Evolutionary conservation across 2,888 invertebrate genomes (phyloP).

Genomic region (Mechanitis mazaeus): DNA sequence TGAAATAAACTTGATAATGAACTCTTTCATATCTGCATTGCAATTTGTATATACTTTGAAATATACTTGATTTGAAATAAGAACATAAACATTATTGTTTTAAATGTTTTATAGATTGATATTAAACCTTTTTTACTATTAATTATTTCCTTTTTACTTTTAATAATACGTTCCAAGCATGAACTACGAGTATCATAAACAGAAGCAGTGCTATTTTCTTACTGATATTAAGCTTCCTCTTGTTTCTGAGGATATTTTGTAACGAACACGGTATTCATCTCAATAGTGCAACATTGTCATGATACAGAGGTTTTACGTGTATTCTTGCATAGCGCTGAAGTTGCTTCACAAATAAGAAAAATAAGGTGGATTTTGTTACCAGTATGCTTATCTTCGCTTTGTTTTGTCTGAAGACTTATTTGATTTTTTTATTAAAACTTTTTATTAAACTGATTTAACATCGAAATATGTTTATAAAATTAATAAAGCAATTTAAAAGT

Average conservation of each 20-base stretch:
- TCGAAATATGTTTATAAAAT: background rate
- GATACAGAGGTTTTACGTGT: constrained; percentile 62
- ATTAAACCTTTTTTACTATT: no score
- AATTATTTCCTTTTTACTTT: no score
- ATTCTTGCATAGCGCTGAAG: constrained; percentile 26
- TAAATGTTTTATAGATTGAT: no score
- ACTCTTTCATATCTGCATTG: background rate
- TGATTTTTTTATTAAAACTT: background rate
- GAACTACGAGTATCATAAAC: background rate
- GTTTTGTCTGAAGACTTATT: no score
- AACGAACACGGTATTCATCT: constrained; percentile 46
- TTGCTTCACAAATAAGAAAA: constrained; percentile 6
- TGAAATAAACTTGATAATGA: constrained; percentile 2
- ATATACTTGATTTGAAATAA: no score
- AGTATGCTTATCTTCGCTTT: background rate
- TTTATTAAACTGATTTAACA: background rate
- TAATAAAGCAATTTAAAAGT: background rate
- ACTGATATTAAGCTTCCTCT: constrained; percentile 15
- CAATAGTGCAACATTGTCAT: constrained; percentile 60
- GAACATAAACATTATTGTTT: no score
- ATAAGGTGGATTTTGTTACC: constrained; percentile 1
- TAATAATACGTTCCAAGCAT: background rate
- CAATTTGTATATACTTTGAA: no score
- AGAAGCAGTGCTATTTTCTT: background rate
- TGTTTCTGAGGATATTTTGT: constrained; percentile 57